Percentiles rank a stretch among this genome's conserved stretches.
phyloP scores from a whole-genome alignment of 2,888 invertebrate genomes.

The Drosophila merina region DNA sequence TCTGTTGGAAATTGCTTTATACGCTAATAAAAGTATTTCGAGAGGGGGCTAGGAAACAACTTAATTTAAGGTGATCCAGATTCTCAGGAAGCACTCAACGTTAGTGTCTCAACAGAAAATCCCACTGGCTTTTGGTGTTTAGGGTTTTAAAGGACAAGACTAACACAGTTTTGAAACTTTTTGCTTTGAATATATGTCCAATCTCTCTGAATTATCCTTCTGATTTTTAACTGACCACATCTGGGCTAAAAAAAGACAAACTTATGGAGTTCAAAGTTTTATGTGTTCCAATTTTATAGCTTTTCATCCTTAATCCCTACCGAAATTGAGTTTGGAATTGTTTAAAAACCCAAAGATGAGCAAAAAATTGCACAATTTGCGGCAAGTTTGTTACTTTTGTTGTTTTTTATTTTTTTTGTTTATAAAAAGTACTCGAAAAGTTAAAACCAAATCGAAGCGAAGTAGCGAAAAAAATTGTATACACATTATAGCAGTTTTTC shows the following conservation, averaged over 20 bases:
- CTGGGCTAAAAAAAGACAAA: slow-evolving; percentile 2
- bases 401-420: slow-evolving; percentile 7
- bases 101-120: slow-evolving; percentile 2
- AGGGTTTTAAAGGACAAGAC: neutral
- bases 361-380: slow-evolving; percentile 55
- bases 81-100: neutral
- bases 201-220: slow-evolving; percentile 4
- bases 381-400: slow-evolving; percentile 35
- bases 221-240: slow-evolving; percentile 20
- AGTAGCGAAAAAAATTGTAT: slow-evolving; percentile 20
- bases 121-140: neutral
- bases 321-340: slow-evolving; percentile 71
- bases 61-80: slow-evolving; percentile 51
- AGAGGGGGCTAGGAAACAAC: slow-evolving; percentile 36
- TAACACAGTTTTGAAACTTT: neutral
- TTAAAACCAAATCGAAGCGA: slow-evolving; percentile 40
- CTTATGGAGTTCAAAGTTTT: slow-evolving; percentile 52
- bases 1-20: slow-evolving; percentile 70
- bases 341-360: slow-evolving; percentile 50
- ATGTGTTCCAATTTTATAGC: slow-evolving; percentile 61
- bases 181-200: neutral
- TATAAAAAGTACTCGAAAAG: slow-evolving; percentile 40
- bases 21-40: slow-evolving; percentile 63
- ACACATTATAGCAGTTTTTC: slow-evolving; percentile 52
- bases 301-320: slow-evolving; percentile 73